Conservation (phyloP, 2,888 invertebrate genomes). For the Lasioglossum pauxillum region DNA sequence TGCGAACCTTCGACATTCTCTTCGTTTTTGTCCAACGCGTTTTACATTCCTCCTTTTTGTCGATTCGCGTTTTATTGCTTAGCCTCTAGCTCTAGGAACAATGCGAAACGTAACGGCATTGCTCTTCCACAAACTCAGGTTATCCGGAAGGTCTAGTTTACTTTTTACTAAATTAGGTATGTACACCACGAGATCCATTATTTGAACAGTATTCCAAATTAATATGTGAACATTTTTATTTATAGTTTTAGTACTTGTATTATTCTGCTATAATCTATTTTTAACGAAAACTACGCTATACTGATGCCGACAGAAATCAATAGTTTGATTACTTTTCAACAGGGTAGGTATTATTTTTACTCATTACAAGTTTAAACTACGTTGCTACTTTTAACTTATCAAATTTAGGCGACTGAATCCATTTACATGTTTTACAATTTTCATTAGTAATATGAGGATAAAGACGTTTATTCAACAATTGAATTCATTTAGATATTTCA, state of each 20-base stretch:
- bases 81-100: constrained; percentile 34
- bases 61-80: constrained; percentile 39
- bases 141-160: constrained; percentile 26
- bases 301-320: neutral
- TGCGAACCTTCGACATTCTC: constrained; percentile 40
- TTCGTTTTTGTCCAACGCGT: constrained; percentile 20
- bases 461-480: too few species aligned
- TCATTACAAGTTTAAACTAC: too few species aligned
- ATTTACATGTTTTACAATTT: too few species aligned
- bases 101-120: constrained; percentile 46
- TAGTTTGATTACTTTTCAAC: neutral
- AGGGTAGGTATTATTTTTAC: too few species aligned
- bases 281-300: neutral
- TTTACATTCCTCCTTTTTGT: constrained; percentile 54
- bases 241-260: neutral
- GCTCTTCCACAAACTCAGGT: constrained; percentile 34
- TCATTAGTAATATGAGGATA: too few species aligned
- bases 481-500: too few species aligned
- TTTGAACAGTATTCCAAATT: neutral
- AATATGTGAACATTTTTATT: neutral
- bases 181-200: neutral
- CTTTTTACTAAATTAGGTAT: neutral
- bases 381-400: too few species aligned
- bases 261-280: neutral
- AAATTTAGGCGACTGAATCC: too few species aligned